Base-by-base conservation (phyloP, 1,140 invertebrate genomes). In the Conus betulinus region DNA sequence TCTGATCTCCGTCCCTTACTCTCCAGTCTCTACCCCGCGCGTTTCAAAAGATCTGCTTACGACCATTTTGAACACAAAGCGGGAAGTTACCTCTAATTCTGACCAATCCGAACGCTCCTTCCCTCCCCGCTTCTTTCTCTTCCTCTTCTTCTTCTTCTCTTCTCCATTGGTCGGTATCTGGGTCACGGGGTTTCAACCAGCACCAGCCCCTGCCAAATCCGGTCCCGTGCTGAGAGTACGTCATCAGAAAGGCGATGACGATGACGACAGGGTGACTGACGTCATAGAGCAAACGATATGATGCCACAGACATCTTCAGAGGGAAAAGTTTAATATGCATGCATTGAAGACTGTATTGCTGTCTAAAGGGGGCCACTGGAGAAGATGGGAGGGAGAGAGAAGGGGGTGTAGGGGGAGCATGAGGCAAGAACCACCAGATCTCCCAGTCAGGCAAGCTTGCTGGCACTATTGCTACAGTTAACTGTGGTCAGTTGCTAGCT, bases 161-260 rank as follows among this genome's bases (percentile, higher is more conserved):
- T n/a, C n/a, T n/a, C n/a, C n/a, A 83, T 51, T 53, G 55, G 83
- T 11, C 83, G 13, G 25, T 52, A 52, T 23, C 27, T n/a, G 39
- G 57, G 20, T 51, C 53, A 25, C 67, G 55, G 7, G 39, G n/a
- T n/a, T 6, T 23, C 25, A 71, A 39, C 5, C n/a, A n/a, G n/a
- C n/a, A 27, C 39, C 84, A 39, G 71, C 8, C 23, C 25, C 39
- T n/a, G 23, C 60, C 57, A 23, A 51, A 5, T 85, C 52, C 63
- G 53, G 55, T 5, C 63, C 23, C 84, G 15, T 23, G 15, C n/a
- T 23, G n/a, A 74, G n/a, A 25, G 74, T 1, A 74, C 63, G 63
- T 13, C 84, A 81, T 27, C 76, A 90, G n/a, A 78, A 90, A 78
- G 84, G 76, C 84, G 20, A 55, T 85, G 84, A 90, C 39, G 88